Conservation (phyloP, 2,797 vertebrate genomes). For the Pangasius krempfi region DNA sequence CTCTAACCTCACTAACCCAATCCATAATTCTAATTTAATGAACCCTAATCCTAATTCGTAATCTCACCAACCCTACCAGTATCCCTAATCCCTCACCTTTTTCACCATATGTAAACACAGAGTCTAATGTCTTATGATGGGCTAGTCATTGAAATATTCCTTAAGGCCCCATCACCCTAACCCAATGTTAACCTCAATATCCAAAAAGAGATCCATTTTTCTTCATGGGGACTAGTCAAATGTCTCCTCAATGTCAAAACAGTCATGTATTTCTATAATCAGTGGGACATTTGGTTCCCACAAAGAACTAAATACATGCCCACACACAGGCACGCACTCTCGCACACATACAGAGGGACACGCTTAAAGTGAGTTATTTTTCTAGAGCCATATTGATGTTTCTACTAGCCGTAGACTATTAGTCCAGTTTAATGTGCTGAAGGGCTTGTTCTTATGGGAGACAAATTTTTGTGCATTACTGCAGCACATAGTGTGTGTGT, state of each 20-base stretch:
- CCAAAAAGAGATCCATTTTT: neutral
- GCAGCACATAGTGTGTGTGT: neutral
- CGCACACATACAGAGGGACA: neutral
- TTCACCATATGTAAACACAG: neutral
- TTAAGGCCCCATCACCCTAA: neutral
- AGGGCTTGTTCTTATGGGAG: neutral
- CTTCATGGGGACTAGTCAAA: neutral
- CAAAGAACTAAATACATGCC: neutral
- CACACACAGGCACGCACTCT: neutral
- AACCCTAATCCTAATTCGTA: neutral
- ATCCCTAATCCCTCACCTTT: neutral
- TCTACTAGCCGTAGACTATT: neutral
- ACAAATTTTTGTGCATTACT: constrained; percentile 5
- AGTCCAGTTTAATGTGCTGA: neutral
- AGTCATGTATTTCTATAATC: neutral
- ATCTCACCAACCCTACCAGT: too few species aligned
- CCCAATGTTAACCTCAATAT: neutral
- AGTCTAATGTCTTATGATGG: neutral
- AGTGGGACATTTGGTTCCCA: neutral
- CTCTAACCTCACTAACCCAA: neutral
- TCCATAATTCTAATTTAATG: neutral
- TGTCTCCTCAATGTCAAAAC: neutral
- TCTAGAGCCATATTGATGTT: neutral
- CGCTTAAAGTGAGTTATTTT: neutral
- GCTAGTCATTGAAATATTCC: neutral